Evolutionary conservation across 2,797 vertebrate species (phyloP), one percentile per base, ranked within the genome.

Genomic region (Hyperoplus immaculatus): DNA sequence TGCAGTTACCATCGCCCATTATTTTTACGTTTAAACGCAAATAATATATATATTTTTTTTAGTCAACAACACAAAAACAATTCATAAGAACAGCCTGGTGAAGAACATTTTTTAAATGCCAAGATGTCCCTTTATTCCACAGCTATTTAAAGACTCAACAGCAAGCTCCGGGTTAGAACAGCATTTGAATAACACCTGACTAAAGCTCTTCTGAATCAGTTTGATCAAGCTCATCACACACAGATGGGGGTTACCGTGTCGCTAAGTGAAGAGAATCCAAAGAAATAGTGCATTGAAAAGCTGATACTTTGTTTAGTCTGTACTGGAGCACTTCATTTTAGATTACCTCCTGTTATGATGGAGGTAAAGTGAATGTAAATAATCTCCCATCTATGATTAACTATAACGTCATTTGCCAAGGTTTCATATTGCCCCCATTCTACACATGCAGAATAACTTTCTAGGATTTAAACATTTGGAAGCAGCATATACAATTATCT

Each of bases 131-230:
- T 85, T 87, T 69, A 79, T 66, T 77, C 63, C 51, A 43, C 49
- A 83, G 78, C 75, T 69, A 36, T 82, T 68, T 71, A 67, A 77
- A 18, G 50, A 76, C 70, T 75, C 57, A 46, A 21, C 69, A 72
- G 88, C 83, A 88, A 85, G 83, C 70, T 88, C 84, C 90, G 90
- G 89, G 87, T 92, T 88, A 91, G 87, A 89, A 45, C 70, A 56
- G 72, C 9, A 0, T 49, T 67, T 29, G 1, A 69, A 41, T 41
- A 38, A 81, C 80, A 77, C 43, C 56, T 41, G 51, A 69, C 13
- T n/a, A 9, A 68, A 39, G 65, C 67, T 68, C 15, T 49, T 73
- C 2, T 43, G 18, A 46, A 63, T 73, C 46, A 66, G 29, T 70
- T 41, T 66, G 72, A 76, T 76, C 10, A 59, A 67, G 13, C 51